Evolutionary conservation across 2,797 vertebrate genomes (phyloP).

Genomic region (Tadarida brasiliensis): DNA sequence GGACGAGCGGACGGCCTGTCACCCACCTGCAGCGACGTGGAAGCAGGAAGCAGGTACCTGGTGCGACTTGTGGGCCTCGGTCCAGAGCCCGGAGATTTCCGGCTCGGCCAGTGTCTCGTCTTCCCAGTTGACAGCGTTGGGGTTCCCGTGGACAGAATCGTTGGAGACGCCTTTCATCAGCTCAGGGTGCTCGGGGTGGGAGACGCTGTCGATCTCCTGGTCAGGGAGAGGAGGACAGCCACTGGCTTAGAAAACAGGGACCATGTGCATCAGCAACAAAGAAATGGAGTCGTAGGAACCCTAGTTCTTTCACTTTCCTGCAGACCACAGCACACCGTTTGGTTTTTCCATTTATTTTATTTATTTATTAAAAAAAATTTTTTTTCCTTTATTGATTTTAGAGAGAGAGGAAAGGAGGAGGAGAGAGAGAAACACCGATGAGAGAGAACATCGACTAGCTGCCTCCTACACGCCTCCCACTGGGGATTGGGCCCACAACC

Average conservation of each 20-base stretch:
- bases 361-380: too few relatives aligned
- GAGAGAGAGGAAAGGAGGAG: too few relatives aligned
- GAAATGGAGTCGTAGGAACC: fast-evolving
- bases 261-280: fast-evolving
- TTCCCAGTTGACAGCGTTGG: fast-evolving
- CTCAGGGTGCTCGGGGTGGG: fast-evolving
- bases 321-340: fast-evolving
- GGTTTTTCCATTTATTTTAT: not conserved
- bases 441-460: too few relatives aligned
- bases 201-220: fast-evolving
- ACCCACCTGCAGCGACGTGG: not conserved
- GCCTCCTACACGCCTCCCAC: too few relatives aligned
- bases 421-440: too few relatives aligned
- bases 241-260: fast-evolving
- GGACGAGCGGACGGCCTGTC: too few relatives aligned
- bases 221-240: fast-evolving
- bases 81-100: slow-evolving; percentile 93
- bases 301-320: not conserved
- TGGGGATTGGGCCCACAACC: too few relatives aligned
- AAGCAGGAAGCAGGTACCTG: slow-evolving; percentile 82
- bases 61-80: slow-evolving; percentile 78
- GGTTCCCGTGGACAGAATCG: not conserved
- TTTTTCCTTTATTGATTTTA: too few relatives aligned
- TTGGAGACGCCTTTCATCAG: slow-evolving; percentile 60
- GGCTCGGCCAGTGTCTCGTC: slow-evolving; percentile 88